phyloP scores from a whole-genome alignment of 2,797 vertebrate species.

The Hylomyscus alleni region DNA sequence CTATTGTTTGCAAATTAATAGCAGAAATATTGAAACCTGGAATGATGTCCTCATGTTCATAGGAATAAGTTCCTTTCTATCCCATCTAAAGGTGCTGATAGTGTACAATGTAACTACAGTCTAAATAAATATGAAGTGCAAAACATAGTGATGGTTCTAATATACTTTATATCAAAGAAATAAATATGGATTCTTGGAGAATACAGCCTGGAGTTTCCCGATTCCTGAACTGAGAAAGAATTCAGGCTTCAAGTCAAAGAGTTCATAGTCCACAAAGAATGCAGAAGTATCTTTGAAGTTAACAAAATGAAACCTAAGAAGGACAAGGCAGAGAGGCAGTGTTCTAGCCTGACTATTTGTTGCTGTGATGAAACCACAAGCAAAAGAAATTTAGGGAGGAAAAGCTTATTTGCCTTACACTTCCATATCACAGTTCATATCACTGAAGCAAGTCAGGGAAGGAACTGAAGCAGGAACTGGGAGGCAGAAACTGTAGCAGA shows the following conservation, averaged over 20 bases:
- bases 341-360: not conserved
- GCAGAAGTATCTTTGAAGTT: not conserved
- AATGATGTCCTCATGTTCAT: not conserved
- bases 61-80: not conserved
- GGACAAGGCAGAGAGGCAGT: not conserved
- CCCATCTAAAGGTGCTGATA: not conserved
- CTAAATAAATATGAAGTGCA: not conserved
- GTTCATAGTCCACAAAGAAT: not conserved
- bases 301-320: not conserved
- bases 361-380: not conserved
- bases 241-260: not conserved
- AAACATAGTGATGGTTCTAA: not conserved
- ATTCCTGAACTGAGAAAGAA: not conserved
- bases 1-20: not conserved
- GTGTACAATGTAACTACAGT: not conserved
- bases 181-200: not conserved
- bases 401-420: not conserved
- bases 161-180: not conserved
- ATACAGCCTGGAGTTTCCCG: not conserved
- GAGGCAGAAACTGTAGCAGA: not conserved
- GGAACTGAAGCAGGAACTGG: not conserved
- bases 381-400: not conserved
- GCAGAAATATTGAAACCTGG: not conserved
- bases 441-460: not conserved
- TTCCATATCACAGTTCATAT: not conserved